phyloP scores from a whole-genome alignment of 1,140 invertebrate species.

The Nixonia krombeini region DNA sequence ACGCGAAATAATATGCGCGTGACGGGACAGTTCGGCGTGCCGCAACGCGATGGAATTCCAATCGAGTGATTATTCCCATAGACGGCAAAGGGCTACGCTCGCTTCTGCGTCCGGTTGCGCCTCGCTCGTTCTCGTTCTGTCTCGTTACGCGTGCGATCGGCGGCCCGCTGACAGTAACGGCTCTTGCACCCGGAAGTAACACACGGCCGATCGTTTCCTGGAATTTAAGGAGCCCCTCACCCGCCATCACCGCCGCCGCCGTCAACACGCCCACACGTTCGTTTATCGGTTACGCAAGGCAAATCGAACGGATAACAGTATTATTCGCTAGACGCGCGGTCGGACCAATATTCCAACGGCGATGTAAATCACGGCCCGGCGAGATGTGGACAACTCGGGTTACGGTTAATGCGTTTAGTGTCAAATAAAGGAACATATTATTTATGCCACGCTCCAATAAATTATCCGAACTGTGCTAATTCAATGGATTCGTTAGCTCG shows the following conservation, averaged over 20 bases:
- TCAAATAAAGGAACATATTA: no score
- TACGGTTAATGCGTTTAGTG: no score
- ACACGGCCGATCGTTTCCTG: constrained; percentile 28
- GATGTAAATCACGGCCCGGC: constrained; percentile 23
- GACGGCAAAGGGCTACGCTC: no score
- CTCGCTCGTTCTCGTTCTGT: constrained; percentile 21
- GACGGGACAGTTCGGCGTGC: no score
- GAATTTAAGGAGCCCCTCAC: constrained; percentile 38
- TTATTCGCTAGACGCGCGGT: constrained; percentile 23
- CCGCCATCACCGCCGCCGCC: no score
- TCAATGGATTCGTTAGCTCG: no score
- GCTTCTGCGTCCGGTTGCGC: neutral
- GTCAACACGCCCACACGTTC: constrained; percentile 20
- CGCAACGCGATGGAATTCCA: no score
- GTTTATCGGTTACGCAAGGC: constrained; percentile 24
- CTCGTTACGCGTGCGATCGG: constrained; percentile 4
- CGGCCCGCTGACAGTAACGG: constrained; percentile 17
- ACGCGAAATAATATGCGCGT: no score
- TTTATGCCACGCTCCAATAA: no score
- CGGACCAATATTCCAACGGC: constrained; percentile 22
- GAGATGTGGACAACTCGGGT: no score
- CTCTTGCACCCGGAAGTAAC: constrained; percentile 36
- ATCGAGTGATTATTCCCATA: no score
- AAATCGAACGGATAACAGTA: constrained; percentile 39
- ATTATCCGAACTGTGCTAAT: no score